Conservation (phyloP, 2,797 vertebrate genomes). For the Neomorphus geoffroyi region DNA sequence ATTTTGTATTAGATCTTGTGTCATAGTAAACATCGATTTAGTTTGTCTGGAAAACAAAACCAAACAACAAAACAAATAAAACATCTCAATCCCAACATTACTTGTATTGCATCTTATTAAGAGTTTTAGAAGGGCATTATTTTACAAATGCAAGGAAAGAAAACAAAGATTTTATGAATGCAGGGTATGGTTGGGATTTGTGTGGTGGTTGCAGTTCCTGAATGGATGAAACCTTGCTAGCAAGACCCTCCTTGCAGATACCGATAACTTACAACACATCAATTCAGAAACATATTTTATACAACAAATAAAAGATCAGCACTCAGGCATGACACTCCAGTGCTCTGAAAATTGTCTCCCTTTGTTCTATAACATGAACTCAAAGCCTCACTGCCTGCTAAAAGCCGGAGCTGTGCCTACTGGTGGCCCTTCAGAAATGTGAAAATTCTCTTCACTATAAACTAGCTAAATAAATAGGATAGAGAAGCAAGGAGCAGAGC, state of each 20-base stretch:
- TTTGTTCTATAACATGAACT: neutral
- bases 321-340: neutral
- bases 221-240: neutral
- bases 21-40: neutral
- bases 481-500: conserved; percentile 6
- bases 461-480: neutral
- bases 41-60: neutral
- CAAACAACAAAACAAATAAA: neutral
- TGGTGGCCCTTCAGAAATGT: neutral
- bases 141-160: neutral
- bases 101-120: neutral
- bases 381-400: neutral
- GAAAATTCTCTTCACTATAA: neutral
- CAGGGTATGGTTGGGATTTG: neutral
- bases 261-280: neutral
- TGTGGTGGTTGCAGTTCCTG: neutral
- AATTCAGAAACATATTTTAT: neutral
- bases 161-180: neutral
- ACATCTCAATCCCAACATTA: neutral
- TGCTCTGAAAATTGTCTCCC: neutral
- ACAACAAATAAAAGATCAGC: neutral
- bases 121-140: neutral
- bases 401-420: neutral
- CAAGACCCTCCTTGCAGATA: neutral
- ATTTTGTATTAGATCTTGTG: neutral